Conservation (phyloP, 2,888 invertebrate species). For the Trissonchulus sp. region DNA sequence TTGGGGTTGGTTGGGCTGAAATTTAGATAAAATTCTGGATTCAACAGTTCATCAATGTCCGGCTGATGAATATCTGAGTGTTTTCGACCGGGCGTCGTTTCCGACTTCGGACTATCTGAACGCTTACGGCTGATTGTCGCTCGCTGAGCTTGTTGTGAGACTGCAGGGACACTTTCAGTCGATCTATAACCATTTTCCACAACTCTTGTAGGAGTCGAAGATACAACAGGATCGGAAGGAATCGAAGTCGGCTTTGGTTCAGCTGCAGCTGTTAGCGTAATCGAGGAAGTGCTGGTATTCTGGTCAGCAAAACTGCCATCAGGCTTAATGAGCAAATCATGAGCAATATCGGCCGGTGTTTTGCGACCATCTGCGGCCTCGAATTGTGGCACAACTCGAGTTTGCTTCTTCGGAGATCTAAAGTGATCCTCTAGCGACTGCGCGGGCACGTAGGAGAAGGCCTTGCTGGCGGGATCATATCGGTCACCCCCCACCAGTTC, state of each 20-base stretch:
- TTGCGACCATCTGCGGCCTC: background rate
- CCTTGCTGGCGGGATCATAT: conserved; percentile 49
- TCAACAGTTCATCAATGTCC: conserved; percentile 49
- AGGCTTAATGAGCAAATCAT: background rate
- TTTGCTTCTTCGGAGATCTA: conserved; percentile 39
- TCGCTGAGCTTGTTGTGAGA: background rate
- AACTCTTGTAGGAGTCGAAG: background rate
- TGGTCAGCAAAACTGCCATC: background rate
- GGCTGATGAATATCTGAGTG: conserved; percentile 30
- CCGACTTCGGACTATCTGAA: background rate
- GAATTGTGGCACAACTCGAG: conserved; percentile 30
- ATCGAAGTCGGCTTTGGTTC: background rate
- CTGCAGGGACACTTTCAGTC: background rate
- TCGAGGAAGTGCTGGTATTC: background rate
- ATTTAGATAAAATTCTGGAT: conserved; percentile 49
- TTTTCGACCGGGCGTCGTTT: background rate
- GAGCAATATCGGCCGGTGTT: background rate
- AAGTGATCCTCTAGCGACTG: conserved; percentile 48
- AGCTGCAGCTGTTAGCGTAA: background rate
- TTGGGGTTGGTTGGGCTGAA: background rate
- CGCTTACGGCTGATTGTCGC: background rate
- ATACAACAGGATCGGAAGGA: background rate
- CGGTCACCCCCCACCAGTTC: conserved; percentile 48
- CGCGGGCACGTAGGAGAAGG: conserved; percentile 51
- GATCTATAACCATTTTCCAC: background rate